Evolutionary conservation across 2,888 invertebrate species (phyloP), one percentile per base, ranked within the genome.

Genomic region (Apantesis nais): DNA sequence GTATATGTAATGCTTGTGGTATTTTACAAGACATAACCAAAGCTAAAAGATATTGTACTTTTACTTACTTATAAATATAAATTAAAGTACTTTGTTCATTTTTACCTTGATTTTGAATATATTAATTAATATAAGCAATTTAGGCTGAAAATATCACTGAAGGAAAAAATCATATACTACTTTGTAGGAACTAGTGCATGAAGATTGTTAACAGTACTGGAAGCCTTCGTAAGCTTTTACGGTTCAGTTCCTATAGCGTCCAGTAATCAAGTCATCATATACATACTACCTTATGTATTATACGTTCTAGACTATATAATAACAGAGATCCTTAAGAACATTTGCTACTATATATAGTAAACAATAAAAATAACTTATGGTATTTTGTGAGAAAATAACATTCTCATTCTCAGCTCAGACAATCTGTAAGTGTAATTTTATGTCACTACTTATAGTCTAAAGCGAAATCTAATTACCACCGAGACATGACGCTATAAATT

Each of bases 1-100:
- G 16, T 91, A 89, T 69, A 83, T 87, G 82, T 88, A 86, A 78
- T 65, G 37, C 25, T 25, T 48, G 29, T 22, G 58, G 41, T 8
- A 41, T 31, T 29, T 29, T 44, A 22, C 29, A 63, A 19, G 4
- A 29, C 25, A 37, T 29, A 44, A 62, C 22, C n/a, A n/a, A 52
- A 48, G 48, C 31, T 48, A 22, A n/a, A 22, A 22, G 22, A 52
- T 34, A 66, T 37, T 22, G 19, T 34, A 31, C 29, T 31, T 11
- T 41, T 14, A 48, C 29, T 22, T 48, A n/a, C n/a, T 22, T 31
- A 34, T 48, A 25, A 37, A 34, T 25, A 25, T 58, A 25, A 16
- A 58, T 58, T 58, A 25, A 58, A 58, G 29, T 58, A 58, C 25
- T 58, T 29, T 25, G 14, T 58, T 58, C 16, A 58, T 58, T 58